Conservation (phyloP, 2,888 invertebrate species). For the Yponomeuta malinellus region DNA sequence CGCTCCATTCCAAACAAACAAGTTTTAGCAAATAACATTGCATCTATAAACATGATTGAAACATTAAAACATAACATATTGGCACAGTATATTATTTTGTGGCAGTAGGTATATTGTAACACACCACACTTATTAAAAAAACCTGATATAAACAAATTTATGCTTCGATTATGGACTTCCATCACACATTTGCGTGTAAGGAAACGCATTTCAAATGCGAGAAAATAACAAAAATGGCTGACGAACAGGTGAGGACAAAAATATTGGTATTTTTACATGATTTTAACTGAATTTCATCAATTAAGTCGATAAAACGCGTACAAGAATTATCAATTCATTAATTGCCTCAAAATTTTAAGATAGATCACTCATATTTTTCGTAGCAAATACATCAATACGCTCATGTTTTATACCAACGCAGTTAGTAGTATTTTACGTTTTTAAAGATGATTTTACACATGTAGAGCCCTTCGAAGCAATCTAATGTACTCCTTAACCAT, state of each 20-base stretch:
- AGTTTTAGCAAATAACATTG: too few species aligned
- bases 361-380: not conserved
- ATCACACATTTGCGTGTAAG: not conserved
- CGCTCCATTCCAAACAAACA: too few species aligned
- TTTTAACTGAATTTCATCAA: constrained; percentile 51
- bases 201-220: constrained; percentile 47
- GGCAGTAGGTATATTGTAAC: too few species aligned
- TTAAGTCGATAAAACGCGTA: not conserved
- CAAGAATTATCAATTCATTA: not conserved
- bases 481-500: not conserved
- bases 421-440: not conserved
- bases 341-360: not conserved
- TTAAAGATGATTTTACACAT: not conserved
- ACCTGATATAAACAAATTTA: too few species aligned
- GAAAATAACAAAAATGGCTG: constrained; percentile 83
- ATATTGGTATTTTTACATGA: constrained; percentile 51
- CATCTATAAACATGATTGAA: too few species aligned
- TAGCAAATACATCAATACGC: constrained; percentile 19
- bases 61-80: too few species aligned
- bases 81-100: too few species aligned
- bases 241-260: constrained; percentile 83
- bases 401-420: not conserved
- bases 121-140: too few species aligned
- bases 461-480: not conserved
- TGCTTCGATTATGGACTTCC: not conserved